Base-by-base conservation (phyloP, 1,140 invertebrate species). In the Drosophila mauritiana region DNA sequence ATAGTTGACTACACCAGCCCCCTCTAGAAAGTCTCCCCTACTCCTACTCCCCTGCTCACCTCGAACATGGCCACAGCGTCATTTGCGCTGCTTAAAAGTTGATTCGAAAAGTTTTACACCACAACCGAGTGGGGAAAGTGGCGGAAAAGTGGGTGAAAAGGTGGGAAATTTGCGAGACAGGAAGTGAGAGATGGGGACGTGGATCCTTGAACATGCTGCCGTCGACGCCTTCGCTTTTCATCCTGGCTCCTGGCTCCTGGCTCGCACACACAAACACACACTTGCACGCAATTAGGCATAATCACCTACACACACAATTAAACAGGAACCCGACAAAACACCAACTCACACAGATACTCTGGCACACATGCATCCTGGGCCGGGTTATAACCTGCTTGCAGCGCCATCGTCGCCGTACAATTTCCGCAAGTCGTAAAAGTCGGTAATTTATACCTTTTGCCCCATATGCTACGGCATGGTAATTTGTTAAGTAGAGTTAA, bases 401-500 rank as follows among this genome's bases (percentile, higher is more conserved):
- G 22, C 68, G 57, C 31, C 67, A 53, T 73, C 84, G 80, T 80
- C 80, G 85, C 85, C 84, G 76, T 78, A 90, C 84, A 89, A 89
- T 89, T 89, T 89, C 84, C 84, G 84, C 84, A 89, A 89, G 84
- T 90, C 84, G 84, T 90, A 90, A 89, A 88, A 89, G 84, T 89
- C 85, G 80, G 84, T 90, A 89, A 89, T 89, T 89, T 89, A 89
- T 89, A 89, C 84, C 84, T 90, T 89, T 89, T 90, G 84, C 80
- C 85, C 84, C 84, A 89, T 90, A 90, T 90, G 85, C 85, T 86
- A 73, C 85, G 86, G 88, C 86, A 90, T 91, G 90, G 90, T 91
- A 91, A 91, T 91, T 91, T 91, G 90, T 91, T 91, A 91, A 91
- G 90, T 91, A 91, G 83, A 91, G 90, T 91, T 91, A 91, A 91